A percentile compares a stretch with the other conserved stretches of the same genome.
Conservation (phyloP, 2,797 vertebrate genomes). For the Picus viridis region DNA sequence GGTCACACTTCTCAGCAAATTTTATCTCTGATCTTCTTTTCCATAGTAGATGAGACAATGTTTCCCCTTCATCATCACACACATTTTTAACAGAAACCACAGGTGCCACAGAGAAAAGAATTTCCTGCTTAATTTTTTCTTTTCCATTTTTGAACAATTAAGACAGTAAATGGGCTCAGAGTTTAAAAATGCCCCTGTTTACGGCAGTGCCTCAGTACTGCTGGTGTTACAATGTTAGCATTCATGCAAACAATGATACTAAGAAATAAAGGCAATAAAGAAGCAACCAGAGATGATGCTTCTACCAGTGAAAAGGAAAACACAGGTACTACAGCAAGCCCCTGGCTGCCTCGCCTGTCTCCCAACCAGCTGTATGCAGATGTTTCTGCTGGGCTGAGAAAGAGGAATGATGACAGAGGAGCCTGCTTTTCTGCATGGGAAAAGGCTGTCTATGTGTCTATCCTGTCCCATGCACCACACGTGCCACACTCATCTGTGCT, state of each 20-base stretch:
- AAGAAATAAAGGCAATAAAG: neutral
- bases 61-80: neutral
- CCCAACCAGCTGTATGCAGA: neutral
- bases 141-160: constrained; percentile 14
- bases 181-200: constrained; percentile 3
- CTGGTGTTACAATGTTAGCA: neutral
- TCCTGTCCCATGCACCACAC: neutral
- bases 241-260: neutral
- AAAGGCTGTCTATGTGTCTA: neutral
- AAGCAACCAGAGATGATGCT: neutral
- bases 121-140: neutral
- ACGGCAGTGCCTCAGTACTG: neutral
- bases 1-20: neutral
- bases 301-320: neutral
- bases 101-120: neutral
- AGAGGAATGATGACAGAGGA: neutral
- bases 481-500: too few relatives aligned
- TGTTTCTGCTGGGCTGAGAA: neutral
- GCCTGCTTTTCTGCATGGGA: neutral
- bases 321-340: neutral
- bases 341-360: neutral
- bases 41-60: neutral
- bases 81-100: neutral
- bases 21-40: constrained; percentile 2
- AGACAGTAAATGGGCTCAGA: neutral